These are phyloP conservation scores for Prietella phreatophila DNA, from an alignment of 2,113 vertebrate genomes.

Conservation along the genomic window DNA sequence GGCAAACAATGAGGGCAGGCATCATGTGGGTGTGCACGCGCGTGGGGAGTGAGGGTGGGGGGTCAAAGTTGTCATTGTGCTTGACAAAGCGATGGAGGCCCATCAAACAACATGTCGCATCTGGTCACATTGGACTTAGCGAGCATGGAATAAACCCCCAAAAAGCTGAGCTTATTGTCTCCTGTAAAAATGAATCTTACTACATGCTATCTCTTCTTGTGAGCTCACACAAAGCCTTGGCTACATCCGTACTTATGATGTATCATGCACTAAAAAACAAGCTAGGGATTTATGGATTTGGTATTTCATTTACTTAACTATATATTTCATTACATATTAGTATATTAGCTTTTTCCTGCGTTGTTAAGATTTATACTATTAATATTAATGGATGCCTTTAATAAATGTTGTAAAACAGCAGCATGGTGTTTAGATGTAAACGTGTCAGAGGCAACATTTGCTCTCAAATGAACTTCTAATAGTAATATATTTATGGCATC, in stretches of 20 bases:
- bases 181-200: constrained; percentile 54
- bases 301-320: constrained; percentile 20
- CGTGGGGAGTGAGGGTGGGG: background rate
- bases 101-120: constrained; percentile 67
- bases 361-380: background rate
- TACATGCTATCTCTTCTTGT: constrained; percentile 45
- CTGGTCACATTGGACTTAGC: constrained; percentile 61
- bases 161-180: constrained; percentile 52
- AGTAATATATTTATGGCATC: constrained; percentile 2
- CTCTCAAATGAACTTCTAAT: constrained; percentile 20
- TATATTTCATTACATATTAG: constrained; percentile 5
- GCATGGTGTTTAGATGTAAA: background rate
- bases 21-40: constrained; percentile 31
- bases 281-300: background rate
- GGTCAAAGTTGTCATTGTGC: constrained; percentile 53
- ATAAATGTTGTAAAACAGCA: background rate
- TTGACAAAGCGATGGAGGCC: constrained; percentile 57
- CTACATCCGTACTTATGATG: constrained; percentile 8
- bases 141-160: constrained; percentile 43
- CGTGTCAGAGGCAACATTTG: constrained; percentile 9
- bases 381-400: background rate
- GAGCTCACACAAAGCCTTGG: constrained; percentile 55
- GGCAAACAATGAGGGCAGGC: constrained; percentile 60
- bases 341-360: background rate
- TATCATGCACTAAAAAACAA: background rate